Evolutionary conservation across 2,113 vertebrate genomes (phyloP), one percentile per base, ranked within the genome.

Genomic region (Spea multiplicata): DNA sequence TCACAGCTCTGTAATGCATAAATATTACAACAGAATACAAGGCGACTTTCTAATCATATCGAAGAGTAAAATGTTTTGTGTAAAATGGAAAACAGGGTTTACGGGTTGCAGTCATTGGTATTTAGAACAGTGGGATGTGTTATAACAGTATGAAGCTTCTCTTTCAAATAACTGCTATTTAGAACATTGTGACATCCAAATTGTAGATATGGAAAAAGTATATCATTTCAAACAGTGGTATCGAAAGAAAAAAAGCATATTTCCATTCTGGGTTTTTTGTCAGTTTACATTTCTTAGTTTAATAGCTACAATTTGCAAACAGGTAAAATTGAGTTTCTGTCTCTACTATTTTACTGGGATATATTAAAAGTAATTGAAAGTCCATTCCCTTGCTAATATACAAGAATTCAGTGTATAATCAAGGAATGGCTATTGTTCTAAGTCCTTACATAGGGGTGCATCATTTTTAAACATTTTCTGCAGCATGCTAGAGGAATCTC

Each of bases 181-280:
- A 74, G 52, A 69, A 13, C 53, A 49, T 13, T 48, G 44, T 76
- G 75, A 69, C 45, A 74, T 62, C 44, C 72, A 74, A 62, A 64
- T 64, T 61, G 72, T 44, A 74, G 57, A 74, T n/a, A 16, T 76
- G 45, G 66, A 46, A 61, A 67, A 44, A 16, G 13, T 47, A 68
- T 55, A 57, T 68, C 14, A 69, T 76, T 69, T 69, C 7, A 46
- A 48, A 62, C 71, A 46, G 44, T 5, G 9, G 44, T 61, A 73
- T 30, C 12, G 16, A 48, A 7, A 44, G 8, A 4, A 69, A 2
- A 69, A 10, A 69, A 48, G 47, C 45, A 69, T 49, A 59, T 59
- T 59, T 59, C 12, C 4, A 59, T 12, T 59, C 55, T 59, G 55
- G 30, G 30, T 3, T 59, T 59, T 59, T 59, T 59, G 55, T 59